These are phyloP conservation scores for Sebastiscus tertius DNA, from an alignment of 2,797 vertebrate species.

Conservation along the genomic window DNA sequence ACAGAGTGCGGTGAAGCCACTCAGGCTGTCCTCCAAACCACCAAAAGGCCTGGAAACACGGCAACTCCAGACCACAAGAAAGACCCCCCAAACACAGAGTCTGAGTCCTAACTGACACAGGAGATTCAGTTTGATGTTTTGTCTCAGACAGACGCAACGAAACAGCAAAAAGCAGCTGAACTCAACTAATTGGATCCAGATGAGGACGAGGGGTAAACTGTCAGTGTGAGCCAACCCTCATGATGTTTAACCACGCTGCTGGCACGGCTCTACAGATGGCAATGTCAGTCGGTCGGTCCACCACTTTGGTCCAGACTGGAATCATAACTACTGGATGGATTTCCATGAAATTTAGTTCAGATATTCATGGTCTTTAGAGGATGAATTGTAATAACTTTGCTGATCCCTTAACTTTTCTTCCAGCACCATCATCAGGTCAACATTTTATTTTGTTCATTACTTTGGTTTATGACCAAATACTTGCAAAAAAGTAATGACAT, in stretches of 20 bases:
- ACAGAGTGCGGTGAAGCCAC: slow-evolving; percentile 70
- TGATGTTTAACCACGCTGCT: neutral
- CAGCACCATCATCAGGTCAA: neutral
- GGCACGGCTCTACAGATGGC: neutral
- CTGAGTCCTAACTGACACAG: slow-evolving; percentile 47
- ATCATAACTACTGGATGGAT: neutral
- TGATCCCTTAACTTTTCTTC: neutral
- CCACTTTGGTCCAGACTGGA: neutral
- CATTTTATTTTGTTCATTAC: neutral
- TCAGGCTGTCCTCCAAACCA: slow-evolving; percentile 69
- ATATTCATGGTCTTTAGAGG: neutral
- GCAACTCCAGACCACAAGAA: slow-evolving; percentile 63
- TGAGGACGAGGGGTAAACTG: slow-evolving; percentile 22
- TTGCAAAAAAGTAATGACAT: neutral
- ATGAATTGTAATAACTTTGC: neutral
- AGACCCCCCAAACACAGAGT: slow-evolving; percentile 69
- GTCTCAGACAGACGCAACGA: slow-evolving; percentile 55
- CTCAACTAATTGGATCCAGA: slow-evolving; percentile 65
- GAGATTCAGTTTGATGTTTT: slow-evolving; percentile 47
- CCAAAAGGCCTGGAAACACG: slow-evolving; percentile 45
- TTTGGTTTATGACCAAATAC: neutral
- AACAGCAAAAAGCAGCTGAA: slow-evolving; percentile 38
- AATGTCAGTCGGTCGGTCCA: neutral
- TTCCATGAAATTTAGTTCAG: neutral
- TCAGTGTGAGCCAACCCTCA: neutral